A percentile compares a stretch with the other conserved stretches of the same genome.
Conservation (phyloP, 2,888 invertebrate genomes). For the Mylabris sibirica region DNA sequence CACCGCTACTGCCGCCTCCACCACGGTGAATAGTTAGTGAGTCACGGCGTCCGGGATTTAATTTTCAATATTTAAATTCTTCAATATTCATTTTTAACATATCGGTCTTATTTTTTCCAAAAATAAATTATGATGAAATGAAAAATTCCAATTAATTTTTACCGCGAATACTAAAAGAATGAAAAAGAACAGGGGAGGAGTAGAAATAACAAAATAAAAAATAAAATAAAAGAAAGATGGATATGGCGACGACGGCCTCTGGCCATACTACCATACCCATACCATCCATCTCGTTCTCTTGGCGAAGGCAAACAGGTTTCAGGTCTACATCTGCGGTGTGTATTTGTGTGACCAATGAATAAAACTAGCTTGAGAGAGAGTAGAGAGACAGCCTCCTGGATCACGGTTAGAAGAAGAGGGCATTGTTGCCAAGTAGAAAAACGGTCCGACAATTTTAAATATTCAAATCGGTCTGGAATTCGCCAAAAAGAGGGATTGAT, state of each 20-base stretch:
- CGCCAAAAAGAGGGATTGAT: conserved; percentile 14
- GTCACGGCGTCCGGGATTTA: conserved; percentile 7
- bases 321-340: conserved; percentile 47
- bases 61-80: conserved; percentile 6
- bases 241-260: conserved; percentile 15
- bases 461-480: conserved; percentile 14
- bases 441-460: conserved; percentile 11
- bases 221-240: neutral
- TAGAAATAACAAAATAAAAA: neutral
- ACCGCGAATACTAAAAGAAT: conserved; percentile 11
- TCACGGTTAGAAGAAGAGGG: conserved; percentile 7
- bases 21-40: neutral
- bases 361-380: conserved; percentile 25
- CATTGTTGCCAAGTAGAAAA: conserved; percentile 14
- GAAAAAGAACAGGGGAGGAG: neutral
- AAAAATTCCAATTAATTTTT: neutral
- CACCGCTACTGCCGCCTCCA: conserved; percentile 1
- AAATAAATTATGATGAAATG: neutral
- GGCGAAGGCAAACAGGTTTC: conserved; percentile 60
- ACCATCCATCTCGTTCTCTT: conserved; percentile 37
- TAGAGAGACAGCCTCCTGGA: conserved; percentile 26
- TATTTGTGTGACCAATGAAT: conserved; percentile 27
- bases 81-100: neutral
- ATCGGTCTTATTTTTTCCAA: no score
- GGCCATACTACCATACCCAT: conserved; percentile 17